phyloP scores from a whole-genome alignment of 2,113 vertebrate species.

The Cairina moschata region DNA sequence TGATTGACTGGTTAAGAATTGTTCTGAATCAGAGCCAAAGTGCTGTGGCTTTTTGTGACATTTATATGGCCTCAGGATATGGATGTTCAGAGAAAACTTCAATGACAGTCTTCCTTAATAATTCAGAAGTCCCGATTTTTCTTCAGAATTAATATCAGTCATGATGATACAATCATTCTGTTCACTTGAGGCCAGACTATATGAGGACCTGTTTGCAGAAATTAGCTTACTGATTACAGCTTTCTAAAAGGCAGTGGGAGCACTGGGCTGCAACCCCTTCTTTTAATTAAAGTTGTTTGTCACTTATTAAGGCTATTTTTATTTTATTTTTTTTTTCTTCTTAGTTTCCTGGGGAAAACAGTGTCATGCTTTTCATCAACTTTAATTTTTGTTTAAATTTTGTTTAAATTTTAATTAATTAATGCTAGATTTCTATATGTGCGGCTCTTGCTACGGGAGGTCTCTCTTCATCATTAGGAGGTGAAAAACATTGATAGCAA shows the following conservation, averaged over 20 bases:
- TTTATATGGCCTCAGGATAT: background rate
- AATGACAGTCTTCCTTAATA: conserved; percentile 36
- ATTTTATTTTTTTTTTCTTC: background rate
- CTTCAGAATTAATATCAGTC: conserved; percentile 24
- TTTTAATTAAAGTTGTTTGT: background rate
- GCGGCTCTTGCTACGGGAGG: background rate
- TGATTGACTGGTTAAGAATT: conserved; percentile 28
- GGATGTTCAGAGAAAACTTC: conserved; percentile 44
- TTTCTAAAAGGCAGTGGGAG: conserved; percentile 13
- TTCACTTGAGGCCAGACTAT: background rate
- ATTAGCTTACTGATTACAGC: background rate
- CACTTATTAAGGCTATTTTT: background rate
- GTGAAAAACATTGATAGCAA: background rate
- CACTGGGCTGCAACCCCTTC: background rate
- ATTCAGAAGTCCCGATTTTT: conserved; percentile 30
- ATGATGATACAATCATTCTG: conserved; percentile 25
- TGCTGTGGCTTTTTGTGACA: conserved; percentile 19
- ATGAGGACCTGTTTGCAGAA: conserved; percentile 13
- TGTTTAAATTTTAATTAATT: too few species aligned
- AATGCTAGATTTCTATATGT: background rate
- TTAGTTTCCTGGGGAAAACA: background rate
- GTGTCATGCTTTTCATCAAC: background rate
- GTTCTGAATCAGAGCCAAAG: conserved; percentile 20
- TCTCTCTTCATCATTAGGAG: background rate
- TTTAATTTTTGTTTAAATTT: background rate